These are phyloP conservation scores for Scrobipalpa atriplicella DNA, from an alignment of 2,888 invertebrate genomes.

Conservation along the genomic window DNA sequence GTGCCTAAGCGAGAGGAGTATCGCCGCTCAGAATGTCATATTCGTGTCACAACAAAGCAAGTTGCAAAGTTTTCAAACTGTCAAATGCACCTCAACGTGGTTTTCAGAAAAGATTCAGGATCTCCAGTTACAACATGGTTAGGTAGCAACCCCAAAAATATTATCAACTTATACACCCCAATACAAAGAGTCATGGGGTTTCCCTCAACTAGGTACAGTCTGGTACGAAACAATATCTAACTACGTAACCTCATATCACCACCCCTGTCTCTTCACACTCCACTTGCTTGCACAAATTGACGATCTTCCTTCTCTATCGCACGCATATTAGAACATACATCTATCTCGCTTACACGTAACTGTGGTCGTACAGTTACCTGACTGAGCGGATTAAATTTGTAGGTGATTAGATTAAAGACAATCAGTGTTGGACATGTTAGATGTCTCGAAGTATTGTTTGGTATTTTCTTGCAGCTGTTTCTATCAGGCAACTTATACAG, in stretches of 20 bases:
- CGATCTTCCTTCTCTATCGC: constrained; percentile 35
- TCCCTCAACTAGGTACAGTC: background rate
- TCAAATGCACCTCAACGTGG: background rate
- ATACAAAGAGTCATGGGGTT: background rate
- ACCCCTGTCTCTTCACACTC: constrained; percentile 59
- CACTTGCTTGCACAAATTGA: constrained; percentile 61
- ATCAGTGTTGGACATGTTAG: constrained; percentile 3
- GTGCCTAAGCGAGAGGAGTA: no score
- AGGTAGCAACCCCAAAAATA: background rate
- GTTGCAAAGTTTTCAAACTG: background rate
- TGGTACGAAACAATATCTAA: background rate
- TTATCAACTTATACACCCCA: background rate
- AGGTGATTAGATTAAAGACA: constrained; percentile 15
- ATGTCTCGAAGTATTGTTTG: no score
- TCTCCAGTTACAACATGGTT: no score
- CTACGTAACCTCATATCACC: constrained; percentile 27
- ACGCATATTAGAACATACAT: constrained; percentile 22
- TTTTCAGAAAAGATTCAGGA: no score
- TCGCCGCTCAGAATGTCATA: no score
- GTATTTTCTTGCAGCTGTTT: no score
- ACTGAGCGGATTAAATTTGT: constrained; percentile 40
- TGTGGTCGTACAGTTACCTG: constrained; percentile 18
- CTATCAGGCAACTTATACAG: no score
- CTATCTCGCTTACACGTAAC: constrained; percentile 40
- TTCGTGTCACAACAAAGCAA: no score